Percentiles rank a stretch among this genome's conserved stretches.
Conservation (phyloP, 2,113 vertebrate species). For the Nothocercus julius region DNA sequence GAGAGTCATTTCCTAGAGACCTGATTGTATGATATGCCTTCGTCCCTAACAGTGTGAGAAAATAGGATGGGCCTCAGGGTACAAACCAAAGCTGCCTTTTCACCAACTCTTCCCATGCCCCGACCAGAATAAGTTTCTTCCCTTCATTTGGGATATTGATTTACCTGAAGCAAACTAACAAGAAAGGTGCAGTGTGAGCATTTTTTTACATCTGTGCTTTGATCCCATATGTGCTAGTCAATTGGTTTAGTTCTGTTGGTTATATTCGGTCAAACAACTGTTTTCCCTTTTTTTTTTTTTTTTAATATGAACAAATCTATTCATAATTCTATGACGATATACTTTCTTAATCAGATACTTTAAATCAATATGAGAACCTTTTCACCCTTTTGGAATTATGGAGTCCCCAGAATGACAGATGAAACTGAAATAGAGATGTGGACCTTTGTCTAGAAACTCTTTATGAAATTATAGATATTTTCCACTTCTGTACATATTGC, state of each 20-base stretch:
- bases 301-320: not conserved
- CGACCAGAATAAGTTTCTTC: not conserved
- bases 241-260: not conserved
- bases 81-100: not conserved
- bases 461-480: not conserved
- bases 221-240: not conserved
- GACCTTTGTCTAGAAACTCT: not conserved
- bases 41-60: rapidly evolving
- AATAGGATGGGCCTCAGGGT: not conserved
- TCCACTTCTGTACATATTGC: not conserved
- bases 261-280: not conserved
- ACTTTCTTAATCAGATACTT: not conserved
- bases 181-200: not conserved
- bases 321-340: no score
- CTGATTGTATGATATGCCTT: not conserved
- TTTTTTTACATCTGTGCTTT: not conserved
- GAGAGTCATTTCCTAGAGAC: not conserved
- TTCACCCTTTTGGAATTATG: not conserved
- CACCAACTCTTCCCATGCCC: not conserved
- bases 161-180: not conserved
- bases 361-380: not conserved
- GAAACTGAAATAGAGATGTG: not conserved
- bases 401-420: not conserved
- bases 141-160: not conserved
- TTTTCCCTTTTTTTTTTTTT: not conserved